Percentiles rank a stretch among this genome's conserved stretches.
These are phyloP conservation scores for Melanotaenia trifasciata DNA, from an alignment of 2,797 vertebrate species.

Conservation along the genomic window DNA sequence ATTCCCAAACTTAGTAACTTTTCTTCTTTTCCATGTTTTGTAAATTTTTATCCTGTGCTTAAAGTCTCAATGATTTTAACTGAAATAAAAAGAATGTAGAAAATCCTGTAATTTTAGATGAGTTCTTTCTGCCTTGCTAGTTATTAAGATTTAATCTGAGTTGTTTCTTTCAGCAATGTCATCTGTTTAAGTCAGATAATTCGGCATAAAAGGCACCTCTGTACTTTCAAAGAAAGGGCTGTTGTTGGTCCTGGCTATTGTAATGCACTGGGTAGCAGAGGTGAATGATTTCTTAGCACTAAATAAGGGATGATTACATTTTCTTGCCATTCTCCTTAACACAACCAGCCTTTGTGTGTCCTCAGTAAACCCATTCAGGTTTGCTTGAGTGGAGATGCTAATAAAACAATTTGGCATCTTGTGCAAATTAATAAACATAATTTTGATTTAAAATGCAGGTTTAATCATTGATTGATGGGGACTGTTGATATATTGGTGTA, in stretches of 20 bases:
- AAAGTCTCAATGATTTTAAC: neutral
- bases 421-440: conserved; percentile 8
- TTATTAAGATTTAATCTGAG: neutral
- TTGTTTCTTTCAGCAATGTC: neutral
- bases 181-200: neutral
- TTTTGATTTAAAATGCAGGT: conserved; percentile 19
- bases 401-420: neutral
- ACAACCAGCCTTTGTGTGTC: conserved; percentile 25
- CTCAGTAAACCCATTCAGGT: conserved; percentile 34
- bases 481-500: conserved; percentile 5
- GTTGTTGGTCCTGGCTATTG: conserved; percentile 17
- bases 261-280: conserved; percentile 29
- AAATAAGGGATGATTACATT: conserved; percentile 53
- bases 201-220: conserved; percentile 1
- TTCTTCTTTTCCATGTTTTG: neutral
- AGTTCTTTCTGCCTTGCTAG: no score
- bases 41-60: neutral
- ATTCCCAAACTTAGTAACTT: conserved; percentile 1
- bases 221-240: conserved; percentile 39
- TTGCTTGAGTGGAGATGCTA: neutral
- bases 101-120: no score
- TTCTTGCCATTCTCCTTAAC: conserved; percentile 1
- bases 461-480: conserved; percentile 26
- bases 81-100: neutral
- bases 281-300: conserved; percentile 25